These are phyloP conservation scores for Hirtodrosophila confusa DNA, from an alignment of 2,888 invertebrate genomes.

Conservation along the genomic window DNA sequence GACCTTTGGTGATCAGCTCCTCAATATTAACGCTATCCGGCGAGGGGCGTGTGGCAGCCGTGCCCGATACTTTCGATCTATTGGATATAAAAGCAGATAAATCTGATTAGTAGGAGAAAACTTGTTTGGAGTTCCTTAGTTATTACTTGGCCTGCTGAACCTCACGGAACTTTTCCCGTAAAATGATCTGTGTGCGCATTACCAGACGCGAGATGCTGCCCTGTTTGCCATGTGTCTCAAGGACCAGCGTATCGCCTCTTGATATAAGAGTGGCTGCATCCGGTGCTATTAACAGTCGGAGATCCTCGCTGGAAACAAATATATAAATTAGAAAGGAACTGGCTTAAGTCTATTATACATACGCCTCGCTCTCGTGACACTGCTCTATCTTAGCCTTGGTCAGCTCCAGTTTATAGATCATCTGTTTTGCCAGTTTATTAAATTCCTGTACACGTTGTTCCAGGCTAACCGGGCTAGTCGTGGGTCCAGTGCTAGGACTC, in stretches of 20 bases:
- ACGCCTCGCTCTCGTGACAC: constrained; percentile 81
- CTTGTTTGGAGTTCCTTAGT: background rate
- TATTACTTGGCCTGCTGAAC: constrained; percentile 83
- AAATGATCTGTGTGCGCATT: constrained; percentile 82
- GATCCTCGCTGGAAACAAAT: constrained; percentile 77
- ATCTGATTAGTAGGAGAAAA: background rate
- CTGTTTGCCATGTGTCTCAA: constrained; percentile 87
- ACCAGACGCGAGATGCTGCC: constrained; percentile 82
- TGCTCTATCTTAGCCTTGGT: constrained; percentile 82
- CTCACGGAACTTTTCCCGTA: constrained; percentile 84
- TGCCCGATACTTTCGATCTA: constrained; percentile 65
- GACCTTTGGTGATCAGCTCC: constrained; percentile 82
- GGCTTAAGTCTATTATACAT: constrained; percentile 20
- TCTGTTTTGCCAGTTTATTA: constrained; percentile 82
- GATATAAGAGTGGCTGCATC: constrained; percentile 91
- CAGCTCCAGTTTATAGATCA: constrained; percentile 82
- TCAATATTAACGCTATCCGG: constrained; percentile 80
- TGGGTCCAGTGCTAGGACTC: constrained; percentile 52
- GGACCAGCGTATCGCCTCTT: constrained; percentile 90
- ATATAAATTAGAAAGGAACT: background rate
- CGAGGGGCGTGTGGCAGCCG: constrained; percentile 50
- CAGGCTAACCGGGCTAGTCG: constrained; percentile 54
- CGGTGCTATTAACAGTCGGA: constrained; percentile 86
- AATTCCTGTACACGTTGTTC: constrained; percentile 83
- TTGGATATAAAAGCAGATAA: background rate